Conservation (phyloP, 2,797 vertebrate species). For the Menidia menidia region DNA sequence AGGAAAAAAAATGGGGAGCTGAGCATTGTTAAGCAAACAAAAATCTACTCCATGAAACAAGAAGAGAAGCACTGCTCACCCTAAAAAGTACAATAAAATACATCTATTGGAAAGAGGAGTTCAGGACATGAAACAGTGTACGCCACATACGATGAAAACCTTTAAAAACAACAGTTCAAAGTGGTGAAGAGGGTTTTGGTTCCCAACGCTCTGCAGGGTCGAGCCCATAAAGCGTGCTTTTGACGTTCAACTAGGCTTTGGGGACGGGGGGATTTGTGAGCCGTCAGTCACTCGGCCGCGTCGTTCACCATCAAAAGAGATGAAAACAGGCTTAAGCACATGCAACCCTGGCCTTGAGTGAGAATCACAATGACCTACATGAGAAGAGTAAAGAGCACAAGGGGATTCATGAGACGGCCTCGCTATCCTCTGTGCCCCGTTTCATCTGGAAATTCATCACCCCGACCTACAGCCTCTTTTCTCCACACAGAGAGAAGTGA, state of each 20-base stretch:
- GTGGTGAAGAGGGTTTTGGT: neutral
- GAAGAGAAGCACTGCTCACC: neutral
- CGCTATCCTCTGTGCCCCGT: slow-evolving; percentile 6
- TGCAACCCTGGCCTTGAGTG: slow-evolving; percentile 10
- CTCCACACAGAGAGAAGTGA: neutral
- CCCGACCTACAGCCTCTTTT: neutral
- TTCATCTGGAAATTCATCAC: neutral
- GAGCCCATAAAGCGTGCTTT: neutral
- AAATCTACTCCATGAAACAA: neutral
- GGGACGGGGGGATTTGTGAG: slow-evolving; percentile 3
- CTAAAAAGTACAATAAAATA: neutral
- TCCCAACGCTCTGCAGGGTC: neutral
- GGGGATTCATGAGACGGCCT: slow-evolving; percentile 4
- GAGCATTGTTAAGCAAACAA: neutral
- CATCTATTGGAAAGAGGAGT: neutral
- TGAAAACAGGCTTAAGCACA: slow-evolving; percentile 11
- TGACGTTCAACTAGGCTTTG: neutral
- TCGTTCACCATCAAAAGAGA: slow-evolving; percentile 23
- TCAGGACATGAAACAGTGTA: neutral
- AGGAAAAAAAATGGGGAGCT: neutral
- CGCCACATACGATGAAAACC: neutral
- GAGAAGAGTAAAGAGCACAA: slow-evolving; percentile 3
- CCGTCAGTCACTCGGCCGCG: neutral
- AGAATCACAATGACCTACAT: slow-evolving; percentile 15
- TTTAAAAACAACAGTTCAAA: slow-evolving; percentile 5